Evolutionary conservation across 2,113 vertebrate genomes (phyloP).

Genomic region (Phycodurus eques): DNA sequence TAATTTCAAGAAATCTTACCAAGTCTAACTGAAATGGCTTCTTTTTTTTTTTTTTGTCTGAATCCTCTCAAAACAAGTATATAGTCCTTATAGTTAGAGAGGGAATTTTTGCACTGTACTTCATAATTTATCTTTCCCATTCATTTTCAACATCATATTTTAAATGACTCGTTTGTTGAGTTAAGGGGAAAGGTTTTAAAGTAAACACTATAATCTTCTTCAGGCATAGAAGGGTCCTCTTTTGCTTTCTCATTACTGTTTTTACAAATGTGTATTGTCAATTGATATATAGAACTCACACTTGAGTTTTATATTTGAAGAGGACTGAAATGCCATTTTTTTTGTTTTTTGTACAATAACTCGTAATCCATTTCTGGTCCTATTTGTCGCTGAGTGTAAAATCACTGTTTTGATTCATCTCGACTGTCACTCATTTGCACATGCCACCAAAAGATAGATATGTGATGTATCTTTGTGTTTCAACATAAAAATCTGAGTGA

Average conservation of each 20-base stretch:
- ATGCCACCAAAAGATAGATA: conserved; percentile 8
- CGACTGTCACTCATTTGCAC: conserved; percentile 8
- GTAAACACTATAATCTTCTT: not conserved
- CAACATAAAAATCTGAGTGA: conserved; percentile 26
- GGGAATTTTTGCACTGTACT: too few species aligned
- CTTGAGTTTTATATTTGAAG: not conserved
- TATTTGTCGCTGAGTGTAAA: conserved; percentile 10
- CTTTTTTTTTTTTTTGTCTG: too few species aligned
- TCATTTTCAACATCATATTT: too few species aligned
- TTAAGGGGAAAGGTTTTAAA: not conserved
- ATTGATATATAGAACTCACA: not conserved
- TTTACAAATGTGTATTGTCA: conserved; percentile 8
- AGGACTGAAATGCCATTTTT: not conserved
- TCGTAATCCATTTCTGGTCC: conserved; percentile 4
- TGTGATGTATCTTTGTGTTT: conserved; percentile 23
- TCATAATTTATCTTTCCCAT: too few species aligned
- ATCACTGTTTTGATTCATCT: conserved; percentile 16
- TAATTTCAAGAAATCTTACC: too few species aligned
- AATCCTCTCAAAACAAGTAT: too few species aligned
- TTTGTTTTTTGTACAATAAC: not conserved
- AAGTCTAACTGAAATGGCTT: too few species aligned
- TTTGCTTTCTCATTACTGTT: not conserved
- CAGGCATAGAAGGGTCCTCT: not conserved
- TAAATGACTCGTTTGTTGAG: not conserved
- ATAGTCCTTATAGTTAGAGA: too few species aligned